phyloP scores from a whole-genome alignment of 2,797 vertebrate genomes.

The Platyrinchus mystaceus region DNA sequence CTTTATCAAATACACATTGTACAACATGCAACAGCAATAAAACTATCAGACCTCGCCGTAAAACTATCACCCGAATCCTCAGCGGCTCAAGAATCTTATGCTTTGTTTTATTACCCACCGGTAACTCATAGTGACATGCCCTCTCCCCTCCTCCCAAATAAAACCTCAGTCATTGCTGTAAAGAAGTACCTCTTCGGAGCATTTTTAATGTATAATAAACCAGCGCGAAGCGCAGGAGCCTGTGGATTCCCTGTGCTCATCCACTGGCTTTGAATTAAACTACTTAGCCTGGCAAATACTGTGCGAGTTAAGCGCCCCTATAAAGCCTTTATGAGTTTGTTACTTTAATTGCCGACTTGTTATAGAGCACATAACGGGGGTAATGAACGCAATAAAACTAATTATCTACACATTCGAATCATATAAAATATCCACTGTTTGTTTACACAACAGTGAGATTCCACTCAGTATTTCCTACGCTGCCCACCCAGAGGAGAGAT shows the following conservation, averaged over 20 bases:
- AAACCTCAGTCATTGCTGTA: background rate
- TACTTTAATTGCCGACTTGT: conserved; percentile 93
- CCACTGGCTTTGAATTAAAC: conserved; percentile 68
- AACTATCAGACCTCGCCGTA: conserved; percentile 73
- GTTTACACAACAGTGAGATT: conserved; percentile 68
- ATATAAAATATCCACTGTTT: conserved; percentile 82
- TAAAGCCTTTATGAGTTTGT: conserved; percentile 89
- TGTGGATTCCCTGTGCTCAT: background rate
- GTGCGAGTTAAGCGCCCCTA: conserved; percentile 79
- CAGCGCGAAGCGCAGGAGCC: background rate
- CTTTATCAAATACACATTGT: conserved; percentile 82
- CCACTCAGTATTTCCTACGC: conserved; percentile 37
- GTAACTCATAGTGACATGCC: background rate
- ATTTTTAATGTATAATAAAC: conserved; percentile 58
- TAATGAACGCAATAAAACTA: conserved; percentile 93
- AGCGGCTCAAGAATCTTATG: conserved; percentile 2
- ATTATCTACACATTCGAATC: conserved; percentile 89
- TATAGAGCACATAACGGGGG: conserved; percentile 88
- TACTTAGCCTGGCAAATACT: conserved; percentile 81
- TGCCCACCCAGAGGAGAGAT: conserved; percentile 65
- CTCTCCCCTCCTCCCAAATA: background rate
- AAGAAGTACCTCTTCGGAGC: conserved; percentile 47
- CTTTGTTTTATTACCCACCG: background rate
- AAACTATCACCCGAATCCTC: conserved; percentile 69
- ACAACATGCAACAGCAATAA: conserved; percentile 75